Evolutionary conservation across 1,140 invertebrate genomes (phyloP).

Genomic region (Formica selysi): DNA sequence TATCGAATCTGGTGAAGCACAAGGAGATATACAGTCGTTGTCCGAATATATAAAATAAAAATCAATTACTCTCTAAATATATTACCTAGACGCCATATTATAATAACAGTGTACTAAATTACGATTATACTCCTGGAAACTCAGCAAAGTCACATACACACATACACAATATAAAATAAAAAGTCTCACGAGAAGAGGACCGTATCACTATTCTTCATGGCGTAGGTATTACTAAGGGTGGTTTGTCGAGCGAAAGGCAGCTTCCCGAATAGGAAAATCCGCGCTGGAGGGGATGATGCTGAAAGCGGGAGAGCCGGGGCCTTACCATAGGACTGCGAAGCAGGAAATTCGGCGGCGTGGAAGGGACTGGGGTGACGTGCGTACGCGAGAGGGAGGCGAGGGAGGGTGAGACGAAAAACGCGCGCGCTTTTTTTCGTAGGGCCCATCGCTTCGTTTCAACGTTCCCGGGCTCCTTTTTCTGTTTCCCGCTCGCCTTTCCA

Average conservation of each 20-base stretch:
- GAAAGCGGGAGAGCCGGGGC: conserved; percentile 34
- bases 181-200: background rate
- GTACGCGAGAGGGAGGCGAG: background rate
- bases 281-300: background rate
- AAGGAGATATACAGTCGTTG: too few relatives aligned
- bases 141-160: background rate
- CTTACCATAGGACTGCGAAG: background rate
- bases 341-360: background rate
- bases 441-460: conserved; percentile 17
- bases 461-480: too few relatives aligned
- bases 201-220: conserved; percentile 11
- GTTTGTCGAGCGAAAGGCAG: conserved; percentile 38
- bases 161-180: background rate
- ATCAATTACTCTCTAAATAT: too few relatives aligned
- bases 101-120: too few relatives aligned
- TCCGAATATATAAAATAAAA: too few relatives aligned
- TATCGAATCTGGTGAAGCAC: too few relatives aligned
- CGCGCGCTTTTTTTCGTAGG: background rate
- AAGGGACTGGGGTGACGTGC: background rate
- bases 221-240: conserved; percentile 76
- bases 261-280: background rate
- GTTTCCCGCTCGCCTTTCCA: conserved; percentile 10
- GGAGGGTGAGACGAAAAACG: background rate
- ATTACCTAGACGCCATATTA: too few relatives aligned
- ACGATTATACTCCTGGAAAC: too few relatives aligned